These are phyloP conservation scores for Pelmatolapia mariae DNA, from an alignment of 2,113 vertebrate genomes.

Conservation along the genomic window DNA sequence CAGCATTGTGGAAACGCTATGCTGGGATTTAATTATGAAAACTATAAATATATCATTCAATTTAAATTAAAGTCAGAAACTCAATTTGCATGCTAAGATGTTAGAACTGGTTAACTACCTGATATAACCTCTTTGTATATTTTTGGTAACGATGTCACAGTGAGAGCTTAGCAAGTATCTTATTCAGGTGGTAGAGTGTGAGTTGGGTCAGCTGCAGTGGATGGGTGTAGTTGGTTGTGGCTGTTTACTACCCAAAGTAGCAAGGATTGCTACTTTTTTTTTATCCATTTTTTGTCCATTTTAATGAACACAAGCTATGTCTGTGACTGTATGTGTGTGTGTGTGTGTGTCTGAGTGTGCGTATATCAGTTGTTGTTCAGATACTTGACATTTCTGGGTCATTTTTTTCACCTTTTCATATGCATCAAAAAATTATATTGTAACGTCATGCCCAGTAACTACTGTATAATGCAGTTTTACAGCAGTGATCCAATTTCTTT, in stretches of 20 bases:
- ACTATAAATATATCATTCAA: conserved; percentile 30
- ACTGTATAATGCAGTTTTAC: neutral
- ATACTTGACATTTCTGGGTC: neutral
- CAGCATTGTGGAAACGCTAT: conserved; percentile 24
- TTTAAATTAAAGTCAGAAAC: conserved; percentile 41
- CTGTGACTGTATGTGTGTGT: neutral
- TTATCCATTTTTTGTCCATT: neutral
- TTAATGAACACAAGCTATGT: neutral
- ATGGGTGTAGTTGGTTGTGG: neutral
- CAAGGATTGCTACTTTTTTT: neutral
- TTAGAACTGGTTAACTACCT: conserved; percentile 1
- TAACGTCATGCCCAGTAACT: neutral
- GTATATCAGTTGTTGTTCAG: neutral
- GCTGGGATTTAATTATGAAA: conserved; percentile 40
- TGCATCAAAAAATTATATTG: neutral
- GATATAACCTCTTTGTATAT: neutral
- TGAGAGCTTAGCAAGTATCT: conserved; percentile 33
- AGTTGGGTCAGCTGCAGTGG: neutral
- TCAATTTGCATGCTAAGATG: conserved; percentile 42
- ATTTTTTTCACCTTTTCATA: neutral
- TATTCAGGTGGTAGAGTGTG: neutral
- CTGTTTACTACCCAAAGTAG: neutral
- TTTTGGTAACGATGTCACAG: conserved; percentile 23
- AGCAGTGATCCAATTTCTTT: neutral
- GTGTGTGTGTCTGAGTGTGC: neutral